Percentiles rank a stretch among this genome's conserved stretches.
These are phyloP conservation scores for Athrips mouffetella DNA, from an alignment of 2,888 invertebrate species.

Conservation along the genomic window DNA sequence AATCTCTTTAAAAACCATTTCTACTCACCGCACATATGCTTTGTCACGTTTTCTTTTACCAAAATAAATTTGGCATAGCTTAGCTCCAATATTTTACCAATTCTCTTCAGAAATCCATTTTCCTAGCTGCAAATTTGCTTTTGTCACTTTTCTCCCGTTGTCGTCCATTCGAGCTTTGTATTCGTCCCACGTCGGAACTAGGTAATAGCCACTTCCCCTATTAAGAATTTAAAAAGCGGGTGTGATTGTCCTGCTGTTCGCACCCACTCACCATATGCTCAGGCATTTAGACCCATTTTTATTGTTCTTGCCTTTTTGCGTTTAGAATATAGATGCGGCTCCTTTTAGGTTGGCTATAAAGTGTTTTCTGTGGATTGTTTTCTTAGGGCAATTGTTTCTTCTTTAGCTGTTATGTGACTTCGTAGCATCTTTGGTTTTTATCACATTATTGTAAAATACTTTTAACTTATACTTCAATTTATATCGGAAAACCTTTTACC, in stretches of 20 bases:
- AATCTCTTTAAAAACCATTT: background rate
- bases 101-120: background rate
- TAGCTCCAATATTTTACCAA: background rate
- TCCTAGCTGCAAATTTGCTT: slow-evolving; percentile 4
- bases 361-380: slow-evolving; percentile 8
- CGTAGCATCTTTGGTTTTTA: background rate
- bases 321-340: slow-evolving; percentile 14
- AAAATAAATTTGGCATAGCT: background rate
- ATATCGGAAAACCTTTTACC: background rate
- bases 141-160: slow-evolving; percentile 8
- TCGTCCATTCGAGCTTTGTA: slow-evolving; percentile 12
- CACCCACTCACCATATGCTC: slow-evolving; percentile 16
- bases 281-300: slow-evolving; percentile 15
- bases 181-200: slow-evolving; percentile 24
- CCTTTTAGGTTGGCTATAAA: background rate
- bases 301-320: slow-evolving; percentile 13
- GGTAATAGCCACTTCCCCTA: slow-evolving; percentile 25
- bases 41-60: slow-evolving; percentile 3
- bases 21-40: slow-evolving; percentile 1
- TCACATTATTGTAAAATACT: background rate
- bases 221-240: slow-evolving; percentile 29
- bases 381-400: background rate
- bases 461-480: background rate
- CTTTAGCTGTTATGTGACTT: background rate
- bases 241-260: slow-evolving; percentile 16